Base-by-base conservation (phyloP, 2,888 invertebrate species). In the Parapristionchus giblindavisi region DNA sequence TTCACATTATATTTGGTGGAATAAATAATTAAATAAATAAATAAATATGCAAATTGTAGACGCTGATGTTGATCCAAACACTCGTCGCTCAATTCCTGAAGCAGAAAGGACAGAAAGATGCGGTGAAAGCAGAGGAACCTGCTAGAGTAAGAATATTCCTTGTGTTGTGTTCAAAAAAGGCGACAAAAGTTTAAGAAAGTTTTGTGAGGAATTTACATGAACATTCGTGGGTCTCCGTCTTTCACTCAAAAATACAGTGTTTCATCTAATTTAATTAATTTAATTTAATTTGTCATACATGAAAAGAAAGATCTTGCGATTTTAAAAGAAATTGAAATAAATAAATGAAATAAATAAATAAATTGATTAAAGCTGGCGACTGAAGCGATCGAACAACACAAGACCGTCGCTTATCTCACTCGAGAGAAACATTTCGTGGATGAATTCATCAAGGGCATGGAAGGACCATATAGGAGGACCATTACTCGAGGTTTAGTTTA, bases 371-470 rank as follows among this genome's bases (percentile, higher is more conserved):
- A 85, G 86, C 80, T 89, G 54, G 89, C 88, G 21, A 85, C 88
- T 17, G 90, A 90, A 80, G 87, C 87, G 0, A 87, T 90, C 29
- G 89, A 88, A 75, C 89, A 89, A 74, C 88, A 89, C 36, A 82
- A 87, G 66, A 89, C 89, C 5, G 89, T 90, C 1, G 89, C 89
- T 40, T 84, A 89, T 24, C 79, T 90, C n/a, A 88, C 88, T 5
- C 84, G 88, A 77, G 89, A 90, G 77, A 80, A 83, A 29, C 82
- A 83, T 36, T 89, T 89, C 81, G 85, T 85, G 40, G 80, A 77
- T 32, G 77, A 78, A 6, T 82, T 78, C 68, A 63, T 58, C 4
- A 78, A 77, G n/a, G 82, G 81, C 1, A 79, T 81, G 17, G 74
- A 66, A 11, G 76, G 78, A 29, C 83, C 84, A 11, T 82, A 83